Conservation (phyloP, 2,797 vertebrate genomes). For the Periparus ater region DNA sequence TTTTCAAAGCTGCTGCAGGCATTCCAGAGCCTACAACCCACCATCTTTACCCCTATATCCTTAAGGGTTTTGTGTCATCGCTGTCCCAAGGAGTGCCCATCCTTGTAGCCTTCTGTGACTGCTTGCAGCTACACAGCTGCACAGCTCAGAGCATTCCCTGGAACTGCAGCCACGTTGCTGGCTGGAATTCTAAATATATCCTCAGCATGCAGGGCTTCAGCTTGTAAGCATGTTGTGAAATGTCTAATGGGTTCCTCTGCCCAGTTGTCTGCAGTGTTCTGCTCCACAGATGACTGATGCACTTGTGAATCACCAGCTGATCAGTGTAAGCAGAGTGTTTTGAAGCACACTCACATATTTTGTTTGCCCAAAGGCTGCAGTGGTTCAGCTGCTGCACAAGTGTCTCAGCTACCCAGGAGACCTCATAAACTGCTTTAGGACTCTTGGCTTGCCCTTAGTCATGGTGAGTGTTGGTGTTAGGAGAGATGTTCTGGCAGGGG, state of each 20-base stretch:
- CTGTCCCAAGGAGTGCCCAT: neutral
- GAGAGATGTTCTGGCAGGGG: neutral
- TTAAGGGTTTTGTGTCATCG: neutral
- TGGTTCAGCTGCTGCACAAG: neutral
- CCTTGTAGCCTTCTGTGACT: neutral
- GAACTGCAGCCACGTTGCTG: neutral
- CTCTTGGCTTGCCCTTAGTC: neutral
- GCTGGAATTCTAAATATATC: neutral
- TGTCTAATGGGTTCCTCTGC: neutral
- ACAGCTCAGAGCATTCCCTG: neutral
- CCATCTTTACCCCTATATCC: neutral
- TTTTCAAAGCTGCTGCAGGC: neutral
- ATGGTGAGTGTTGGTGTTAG: neutral
- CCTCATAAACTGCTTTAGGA: neutral
- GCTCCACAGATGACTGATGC: constrained; percentile 5
- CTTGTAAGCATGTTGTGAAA: neutral
- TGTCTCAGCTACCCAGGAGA: neutral
- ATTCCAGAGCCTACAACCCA: neutral
- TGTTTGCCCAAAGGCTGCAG: neutral
- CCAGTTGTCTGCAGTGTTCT: neutral
- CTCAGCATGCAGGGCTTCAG: neutral
- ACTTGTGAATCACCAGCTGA: constrained; percentile 9
- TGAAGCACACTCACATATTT: neutral
- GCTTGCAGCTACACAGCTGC: neutral
- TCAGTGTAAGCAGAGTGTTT: neutral